These are phyloP conservation scores for Galaxias olidus DNA, from an alignment of 2,797 vertebrate species.

Conservation along the genomic window DNA sequence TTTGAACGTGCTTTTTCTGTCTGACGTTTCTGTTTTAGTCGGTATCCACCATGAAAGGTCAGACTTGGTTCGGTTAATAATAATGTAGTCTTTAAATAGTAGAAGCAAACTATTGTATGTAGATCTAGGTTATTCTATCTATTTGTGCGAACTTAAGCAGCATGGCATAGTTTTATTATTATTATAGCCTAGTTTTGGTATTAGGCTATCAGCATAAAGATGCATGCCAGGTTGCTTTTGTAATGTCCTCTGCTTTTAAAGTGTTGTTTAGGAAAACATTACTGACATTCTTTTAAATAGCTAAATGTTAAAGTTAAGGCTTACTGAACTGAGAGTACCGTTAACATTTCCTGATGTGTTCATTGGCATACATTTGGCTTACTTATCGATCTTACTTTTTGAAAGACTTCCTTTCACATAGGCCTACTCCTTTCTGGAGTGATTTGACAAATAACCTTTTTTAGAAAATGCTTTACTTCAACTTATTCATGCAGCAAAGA, in stretches of 20 bases:
- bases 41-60: slow-evolving; percentile 69
- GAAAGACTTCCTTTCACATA: too few relatives aligned
- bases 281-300: slow-evolving; percentile 41
- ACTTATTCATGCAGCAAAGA: too few relatives aligned
- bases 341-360: too few relatives aligned
- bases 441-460: too few relatives aligned
- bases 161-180: too few relatives aligned
- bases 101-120: slow-evolving; percentile 49
- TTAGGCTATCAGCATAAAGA: slow-evolving; percentile 10
- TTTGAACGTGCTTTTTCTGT: slow-evolving; percentile 29
- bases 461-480: too few relatives aligned
- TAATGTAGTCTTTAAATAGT: slow-evolving; percentile 72
- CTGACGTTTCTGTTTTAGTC: slow-evolving; percentile 57
- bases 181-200: slow-evolving; percentile 33
- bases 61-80: slow-evolving; percentile 69
- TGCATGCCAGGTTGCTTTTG: slow-evolving; percentile 1
- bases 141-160: slow-evolving; percentile 32
- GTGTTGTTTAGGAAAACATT: slow-evolving; percentile 22
- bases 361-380: too few relatives aligned
- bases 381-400: too few relatives aligned
- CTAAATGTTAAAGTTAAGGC: slow-evolving; percentile 23
- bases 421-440: too few relatives aligned
- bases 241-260: slow-evolving; percentile 1
- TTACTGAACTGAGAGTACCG: too few relatives aligned
- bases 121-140: slow-evolving; percentile 42